Conservation (phyloP, 2,797 vertebrate genomes). For the Xerus rutilus region DNA sequence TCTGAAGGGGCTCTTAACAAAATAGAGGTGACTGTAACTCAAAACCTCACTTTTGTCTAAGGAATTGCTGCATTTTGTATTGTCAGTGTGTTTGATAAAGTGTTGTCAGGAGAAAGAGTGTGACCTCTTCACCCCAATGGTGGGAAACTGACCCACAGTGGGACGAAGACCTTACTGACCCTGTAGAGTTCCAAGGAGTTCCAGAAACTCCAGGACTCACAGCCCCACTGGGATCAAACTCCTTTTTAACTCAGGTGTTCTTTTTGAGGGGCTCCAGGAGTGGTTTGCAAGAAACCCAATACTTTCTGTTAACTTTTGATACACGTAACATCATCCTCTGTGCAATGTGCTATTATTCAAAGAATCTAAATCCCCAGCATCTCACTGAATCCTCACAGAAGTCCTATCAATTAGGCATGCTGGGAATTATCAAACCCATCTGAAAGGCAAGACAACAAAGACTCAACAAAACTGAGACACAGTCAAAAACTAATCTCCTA, state of each 20-base stretch:
- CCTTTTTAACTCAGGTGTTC: conserved; percentile 20
- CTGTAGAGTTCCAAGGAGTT: conserved; percentile 13
- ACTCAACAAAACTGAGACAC: conserved; percentile 42
- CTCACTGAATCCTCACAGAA: background rate
- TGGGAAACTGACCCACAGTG: conserved; percentile 56
- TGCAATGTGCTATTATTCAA: background rate
- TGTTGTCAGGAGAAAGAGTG: conserved; percentile 47
- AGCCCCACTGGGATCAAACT: conserved; percentile 52
- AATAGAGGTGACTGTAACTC: conserved; percentile 49
- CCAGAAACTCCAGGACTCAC: conserved; percentile 60
- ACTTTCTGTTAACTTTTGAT: conserved; percentile 56
- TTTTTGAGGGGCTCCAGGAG: background rate
- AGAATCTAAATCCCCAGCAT: background rate
- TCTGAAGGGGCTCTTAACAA: conserved; percentile 29
- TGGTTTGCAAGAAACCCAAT: conserved; percentile 39
- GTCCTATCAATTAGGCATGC: background rate
- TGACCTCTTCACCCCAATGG: background rate
- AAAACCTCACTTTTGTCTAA: conserved; percentile 60
- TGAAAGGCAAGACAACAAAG: conserved; percentile 25
- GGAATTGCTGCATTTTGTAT: conserved; percentile 54
- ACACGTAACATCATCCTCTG: background rate
- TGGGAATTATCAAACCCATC: background rate
- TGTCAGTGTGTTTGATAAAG: conserved; percentile 64
- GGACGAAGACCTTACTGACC: conserved; percentile 71
- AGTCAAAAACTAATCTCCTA: conserved; percentile 20